Evolutionary conservation across 2,888 invertebrate species (phyloP), one percentile per base, ranked within the genome.

Genomic region (Mesochorus sp.): DNA sequence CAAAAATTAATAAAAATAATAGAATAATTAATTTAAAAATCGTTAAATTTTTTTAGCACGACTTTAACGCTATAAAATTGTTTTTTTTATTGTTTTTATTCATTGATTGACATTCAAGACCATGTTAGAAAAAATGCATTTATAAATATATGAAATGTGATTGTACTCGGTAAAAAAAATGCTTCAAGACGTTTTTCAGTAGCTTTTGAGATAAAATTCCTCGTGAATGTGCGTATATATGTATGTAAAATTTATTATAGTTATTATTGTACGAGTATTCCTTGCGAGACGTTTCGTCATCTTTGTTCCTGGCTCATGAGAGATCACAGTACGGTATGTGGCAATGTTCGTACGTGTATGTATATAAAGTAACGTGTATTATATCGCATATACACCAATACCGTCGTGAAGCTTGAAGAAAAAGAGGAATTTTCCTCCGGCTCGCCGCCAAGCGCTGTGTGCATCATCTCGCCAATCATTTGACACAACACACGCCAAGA

Each of bases 251-350:
- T 24, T n/a, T 76, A 49, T 68, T 75, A 47, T 76, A 12, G 19
- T 61, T 19, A 37, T 72, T 61, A 37, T 72, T 61, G 39, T 21
- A 47, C 19, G 47, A 12, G 51, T 19, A 61, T 77, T 53, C 39
- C 42, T 55, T 39, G 66, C 37, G 24, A 73, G 61, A 42, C 62
- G 61, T 77, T 73, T 77, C 77, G 77, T 77, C 77, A 77, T 77
- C 62, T 70, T 73, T 53, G 62, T 68, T 73, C 62, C 51, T 57
- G 67, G 49, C 67, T 53, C 66, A 47, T 77, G 72, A 73, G 71
- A 76, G 53, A 67, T 64, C 61, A 53, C 59, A 24, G 53, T 37
- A 28, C 51, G 53, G 49, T 57, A 55, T 73, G 64, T 77, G 39
- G 67, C 61, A 77, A 77, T 34, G 28, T 67, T n/a, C 59, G 42